Evolutionary conservation across 2,888 invertebrate genomes (phyloP), one percentile per base, ranked within the genome.

Genomic region (Tyria jacobaeae): DNA sequence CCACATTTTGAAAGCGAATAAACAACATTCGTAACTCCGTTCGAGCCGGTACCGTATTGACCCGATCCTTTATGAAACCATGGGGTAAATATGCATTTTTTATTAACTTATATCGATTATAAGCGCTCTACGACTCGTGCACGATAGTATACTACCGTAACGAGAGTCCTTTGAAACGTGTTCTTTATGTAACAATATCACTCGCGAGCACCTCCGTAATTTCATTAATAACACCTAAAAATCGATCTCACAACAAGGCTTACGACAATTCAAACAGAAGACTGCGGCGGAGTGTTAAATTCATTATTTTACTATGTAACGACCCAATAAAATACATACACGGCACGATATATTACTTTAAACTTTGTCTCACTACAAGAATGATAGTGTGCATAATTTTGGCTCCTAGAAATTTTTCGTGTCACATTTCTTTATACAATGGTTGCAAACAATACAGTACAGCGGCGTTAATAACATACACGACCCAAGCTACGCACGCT

Each of bases 181-280:
- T 86, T 87, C 81, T 75, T 78, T 83, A 82, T 78, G 81, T 82
- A 84, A 86, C 83, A 86, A 86, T 88, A 90, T 89, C 88, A 91
- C 88, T 86, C 86, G 84, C 88, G 82, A 91, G 87, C 90, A 91
- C 90, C 87, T 90, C 85, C 80, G 87, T 92, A 90, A 92, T 92
- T 92, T 92, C 91, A 92, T 91, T 93, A 92, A 93, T 93, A 93
- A 92, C 92, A 92, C 88, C 90, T 91, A 92, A 93, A 93, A 92
- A 93, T 93, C 93, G 93, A 93, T 93, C 83, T 83, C 87, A 91
- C 91, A 89, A 87, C 88, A 90, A 85, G 84, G 89, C 88, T 88
- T 89, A 88, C 89, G 89, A 89, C 90, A 89, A 91, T 90, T 90
- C 89, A 85, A 88, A 90, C 86, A 87, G 83, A 87, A 89, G 84